phyloP scores from a whole-genome alignment of 37 sponge, comb jelly and placozoan genomes.

The Tethya wilhelma region DNA sequence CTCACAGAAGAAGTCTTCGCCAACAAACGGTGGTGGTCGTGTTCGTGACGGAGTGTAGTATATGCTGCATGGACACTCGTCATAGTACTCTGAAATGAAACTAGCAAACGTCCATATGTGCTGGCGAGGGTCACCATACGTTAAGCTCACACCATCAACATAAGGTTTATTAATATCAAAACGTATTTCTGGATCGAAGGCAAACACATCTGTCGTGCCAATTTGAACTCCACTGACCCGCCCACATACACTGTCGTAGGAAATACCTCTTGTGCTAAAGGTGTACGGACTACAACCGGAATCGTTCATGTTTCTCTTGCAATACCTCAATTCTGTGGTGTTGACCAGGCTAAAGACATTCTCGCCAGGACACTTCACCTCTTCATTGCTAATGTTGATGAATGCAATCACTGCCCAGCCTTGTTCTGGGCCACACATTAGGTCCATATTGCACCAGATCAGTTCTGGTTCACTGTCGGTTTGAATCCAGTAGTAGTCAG shows the following conservation, averaged over 20 bases:
- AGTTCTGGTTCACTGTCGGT: neutral
- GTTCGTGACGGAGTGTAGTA: neutral
- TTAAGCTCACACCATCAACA: neutral
- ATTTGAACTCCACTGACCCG: neutral
- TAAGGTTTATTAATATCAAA: neutral
- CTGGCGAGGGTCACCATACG: neutral
- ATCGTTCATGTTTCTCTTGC: neutral
- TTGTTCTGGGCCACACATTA: neutral
- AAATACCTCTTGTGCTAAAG: neutral
- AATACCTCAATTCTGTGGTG: neutral
- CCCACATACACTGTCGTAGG: neutral
- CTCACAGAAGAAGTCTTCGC: neutral
- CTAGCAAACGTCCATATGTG: conserved; percentile 13
- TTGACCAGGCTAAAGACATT: neutral
- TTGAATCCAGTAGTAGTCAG: neutral
- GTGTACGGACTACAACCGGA: neutral
- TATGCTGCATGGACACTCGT: neutral
- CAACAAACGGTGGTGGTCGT: neutral
- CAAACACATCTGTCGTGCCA: neutral
- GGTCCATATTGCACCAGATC: neutral
- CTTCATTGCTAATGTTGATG: neutral
- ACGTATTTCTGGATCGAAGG: too few relatives aligned
- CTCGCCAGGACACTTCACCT: neutral
- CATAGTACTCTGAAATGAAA: neutral
- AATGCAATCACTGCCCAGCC: neutral